Conservation (phyloP, 1,140 invertebrate species). For the Drosophila yakuba region DNA sequence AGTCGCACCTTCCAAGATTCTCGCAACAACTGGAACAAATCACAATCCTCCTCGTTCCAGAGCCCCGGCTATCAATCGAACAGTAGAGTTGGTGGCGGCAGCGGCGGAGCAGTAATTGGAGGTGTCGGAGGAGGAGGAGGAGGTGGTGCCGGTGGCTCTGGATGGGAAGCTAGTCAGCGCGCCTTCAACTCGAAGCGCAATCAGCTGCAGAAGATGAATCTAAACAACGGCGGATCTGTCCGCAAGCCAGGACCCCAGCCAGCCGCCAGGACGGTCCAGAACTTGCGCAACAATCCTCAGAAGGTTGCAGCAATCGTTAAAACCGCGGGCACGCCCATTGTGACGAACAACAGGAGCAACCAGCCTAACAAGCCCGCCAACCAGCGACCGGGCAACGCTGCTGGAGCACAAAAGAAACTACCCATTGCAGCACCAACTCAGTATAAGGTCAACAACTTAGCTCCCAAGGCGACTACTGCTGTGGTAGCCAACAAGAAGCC, state of each 20-base stretch:
- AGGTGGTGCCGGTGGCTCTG: background rate
- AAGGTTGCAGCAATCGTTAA: conserved; percentile 5
- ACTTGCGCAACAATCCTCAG: conserved; percentile 30
- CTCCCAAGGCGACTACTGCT: background rate
- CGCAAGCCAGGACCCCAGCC: conserved; percentile 18
- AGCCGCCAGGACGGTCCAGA: conserved; percentile 16
- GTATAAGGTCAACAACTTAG: conserved; percentile 19
- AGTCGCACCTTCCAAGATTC: conserved; percentile 31
- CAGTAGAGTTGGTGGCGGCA: background rate
- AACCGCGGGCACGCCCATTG: background rate
- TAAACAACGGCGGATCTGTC: conserved; percentile 27
- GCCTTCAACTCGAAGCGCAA: conserved; percentile 38
- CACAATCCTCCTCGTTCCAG: conserved; percentile 17
- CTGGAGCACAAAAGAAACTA: conserved; percentile 7
- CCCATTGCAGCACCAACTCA: conserved; percentile 10
- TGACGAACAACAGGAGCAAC: background rate
- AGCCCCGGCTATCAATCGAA: conserved; percentile 17
- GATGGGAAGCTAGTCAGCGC: conserved; percentile 36
- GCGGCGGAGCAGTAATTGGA: background rate
- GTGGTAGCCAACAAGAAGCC: conserved; percentile 6
- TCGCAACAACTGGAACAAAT: conserved; percentile 33
- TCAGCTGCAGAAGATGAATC: conserved; percentile 31
- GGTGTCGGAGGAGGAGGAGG: conserved; percentile 4
- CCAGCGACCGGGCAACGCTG: background rate
- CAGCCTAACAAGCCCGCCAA: conserved; percentile 14